phyloP scores from a whole-genome alignment of 35 echinoderm and acorn worm species.

The Diadema setosum region DNA sequence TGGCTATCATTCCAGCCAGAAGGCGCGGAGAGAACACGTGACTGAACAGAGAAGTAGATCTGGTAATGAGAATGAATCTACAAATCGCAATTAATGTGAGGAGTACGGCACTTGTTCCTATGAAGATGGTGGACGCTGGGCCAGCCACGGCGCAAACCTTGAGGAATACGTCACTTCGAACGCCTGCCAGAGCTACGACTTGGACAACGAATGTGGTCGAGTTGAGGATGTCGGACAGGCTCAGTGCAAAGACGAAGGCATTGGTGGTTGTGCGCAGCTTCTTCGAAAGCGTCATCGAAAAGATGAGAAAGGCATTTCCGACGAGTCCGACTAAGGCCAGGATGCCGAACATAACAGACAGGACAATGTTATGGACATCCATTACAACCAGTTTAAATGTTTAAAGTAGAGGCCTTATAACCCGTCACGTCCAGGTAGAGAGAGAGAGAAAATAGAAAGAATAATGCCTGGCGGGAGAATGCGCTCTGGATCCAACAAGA shows the following conservation, averaged over 20 bases:
- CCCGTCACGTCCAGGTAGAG: too few species aligned
- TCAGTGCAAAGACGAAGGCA: constrained; percentile 42
- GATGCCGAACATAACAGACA: constrained; percentile 21
- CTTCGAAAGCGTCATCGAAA: constrained; percentile 12
- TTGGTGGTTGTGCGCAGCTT: constrained; percentile 47
- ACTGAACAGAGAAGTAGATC: background rate
- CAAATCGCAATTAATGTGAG: background rate
- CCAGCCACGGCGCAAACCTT: background rate
- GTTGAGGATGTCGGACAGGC: constrained; percentile 33
- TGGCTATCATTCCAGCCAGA: background rate
- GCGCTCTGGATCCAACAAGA: too few species aligned
- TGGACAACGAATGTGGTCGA: constrained; percentile 3
- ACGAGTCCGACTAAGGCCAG: constrained; percentile 9
- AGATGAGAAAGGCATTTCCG: constrained; percentile 34
- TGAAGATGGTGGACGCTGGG: background rate
- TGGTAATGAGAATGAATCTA: background rate
- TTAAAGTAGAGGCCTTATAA: too few species aligned
- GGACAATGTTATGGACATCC: background rate
- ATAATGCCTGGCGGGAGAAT: too few species aligned
- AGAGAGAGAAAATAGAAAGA: too few species aligned
- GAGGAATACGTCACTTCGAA: background rate
- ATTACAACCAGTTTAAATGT: too few species aligned
- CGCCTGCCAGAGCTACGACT: constrained; percentile 35
- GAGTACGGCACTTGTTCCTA: background rate
- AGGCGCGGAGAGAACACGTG: background rate